Conservation (phyloP, 2,113 vertebrate genomes). For the Thermophis baileyi region DNA sequence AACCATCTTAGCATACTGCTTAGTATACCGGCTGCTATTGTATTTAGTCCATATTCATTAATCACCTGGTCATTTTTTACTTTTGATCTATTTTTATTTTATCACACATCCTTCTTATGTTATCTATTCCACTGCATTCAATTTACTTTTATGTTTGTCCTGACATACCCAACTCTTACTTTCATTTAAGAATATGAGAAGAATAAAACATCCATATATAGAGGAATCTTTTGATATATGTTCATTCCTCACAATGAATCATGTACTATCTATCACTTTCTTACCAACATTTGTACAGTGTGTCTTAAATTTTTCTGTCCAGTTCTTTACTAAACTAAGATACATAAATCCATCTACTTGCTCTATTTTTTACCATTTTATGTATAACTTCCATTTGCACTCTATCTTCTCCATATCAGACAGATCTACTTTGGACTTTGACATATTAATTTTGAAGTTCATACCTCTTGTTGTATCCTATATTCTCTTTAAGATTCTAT, state of each 20-base stretch:
- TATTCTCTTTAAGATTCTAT: not conserved
- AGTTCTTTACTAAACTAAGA: not conserved
- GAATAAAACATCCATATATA: not conserved
- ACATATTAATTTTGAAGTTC: not conserved
- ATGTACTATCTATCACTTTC: not conserved
- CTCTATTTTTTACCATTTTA: not conserved
- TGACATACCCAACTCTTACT: not conserved
- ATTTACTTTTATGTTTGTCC: not conserved
- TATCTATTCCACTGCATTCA: not conserved
- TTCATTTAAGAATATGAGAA: not conserved
- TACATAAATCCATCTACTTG: not conserved
- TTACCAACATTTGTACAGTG: not conserved
- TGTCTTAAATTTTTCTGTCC: not conserved
- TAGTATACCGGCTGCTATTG: not conserved
- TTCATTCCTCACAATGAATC: not conserved
- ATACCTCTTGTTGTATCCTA: not conserved
- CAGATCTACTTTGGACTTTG: not conserved
- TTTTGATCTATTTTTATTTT: not conserved
- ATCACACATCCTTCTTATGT: not conserved
- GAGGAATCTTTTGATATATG: not conserved
- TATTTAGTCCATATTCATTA: not conserved
- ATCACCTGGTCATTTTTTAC: not conserved
- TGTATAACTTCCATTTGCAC: not conserved
- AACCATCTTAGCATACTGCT: not conserved
- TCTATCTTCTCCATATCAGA: not conserved